phyloP scores from a whole-genome alignment of 2,797 vertebrate genomes.

The Typhlichthys eigenmanni region DNA sequence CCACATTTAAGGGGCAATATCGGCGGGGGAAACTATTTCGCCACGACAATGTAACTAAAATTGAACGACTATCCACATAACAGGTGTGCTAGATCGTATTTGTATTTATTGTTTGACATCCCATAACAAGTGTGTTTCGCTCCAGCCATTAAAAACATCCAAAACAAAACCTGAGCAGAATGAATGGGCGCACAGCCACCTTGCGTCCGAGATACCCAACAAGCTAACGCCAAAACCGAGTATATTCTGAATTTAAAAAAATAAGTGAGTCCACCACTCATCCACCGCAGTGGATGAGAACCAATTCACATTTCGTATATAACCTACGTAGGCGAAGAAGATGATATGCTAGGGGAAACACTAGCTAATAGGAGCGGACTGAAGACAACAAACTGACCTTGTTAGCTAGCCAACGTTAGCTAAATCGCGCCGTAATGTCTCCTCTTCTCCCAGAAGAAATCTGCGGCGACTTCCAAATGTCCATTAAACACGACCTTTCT shows the following conservation, averaged over 20 bases:
- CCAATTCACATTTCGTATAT: not conserved
- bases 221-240: slow-evolving; percentile 46
- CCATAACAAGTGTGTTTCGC: not conserved
- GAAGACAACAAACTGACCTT: slow-evolving; percentile 72
- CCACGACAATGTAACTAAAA: not conserved
- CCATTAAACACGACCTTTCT: slow-evolving; percentile 59
- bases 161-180: slow-evolving; percentile 29
- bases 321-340: not conserved
- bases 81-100: no score
- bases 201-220: slow-evolving; percentile 43
- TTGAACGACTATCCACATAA: no score
- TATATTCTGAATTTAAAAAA: slow-evolving; percentile 14
- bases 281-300: slow-evolving; percentile 4
- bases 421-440: slow-evolving; percentile 59
- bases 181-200: slow-evolving; percentile 27
- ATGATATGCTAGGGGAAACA: not conserved
- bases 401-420: slow-evolving; percentile 76
- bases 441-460: slow-evolving; percentile 54
- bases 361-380: not conserved
- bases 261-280: slow-evolving; percentile 19
- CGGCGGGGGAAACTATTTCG: no score
- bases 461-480: slow-evolving; percentile 54
- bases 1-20: no score
- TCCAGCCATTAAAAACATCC: slow-evolving; percentile 24
- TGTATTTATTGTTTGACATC: not conserved